Evolutionary conservation across 1,140 invertebrate species (phyloP).

Genomic region (Aplysia californica): DNA sequence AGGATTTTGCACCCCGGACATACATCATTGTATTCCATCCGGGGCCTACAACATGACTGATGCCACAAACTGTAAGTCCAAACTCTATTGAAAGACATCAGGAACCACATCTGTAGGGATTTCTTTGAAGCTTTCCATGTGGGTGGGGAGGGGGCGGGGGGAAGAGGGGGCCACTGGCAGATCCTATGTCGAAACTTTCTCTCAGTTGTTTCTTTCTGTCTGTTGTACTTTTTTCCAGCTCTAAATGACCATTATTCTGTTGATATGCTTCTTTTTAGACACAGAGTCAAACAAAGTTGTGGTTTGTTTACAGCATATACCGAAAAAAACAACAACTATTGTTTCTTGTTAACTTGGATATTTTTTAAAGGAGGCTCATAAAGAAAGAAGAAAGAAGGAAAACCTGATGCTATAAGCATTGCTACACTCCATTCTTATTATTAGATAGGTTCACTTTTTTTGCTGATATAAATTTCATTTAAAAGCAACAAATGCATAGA

Average conservation of each 20-base stretch:
- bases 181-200: background rate
- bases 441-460: too few relatives aligned
- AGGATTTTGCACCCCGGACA: slow-evolving; percentile 12
- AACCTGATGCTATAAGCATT: too few relatives aligned
- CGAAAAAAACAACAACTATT: too few relatives aligned
- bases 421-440: too few relatives aligned
- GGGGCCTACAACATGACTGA: slow-evolving; percentile 15
- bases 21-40: slow-evolving; percentile 21
- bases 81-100: background rate
- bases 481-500: too few relatives aligned
- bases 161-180: background rate
- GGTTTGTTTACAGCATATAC: background rate
- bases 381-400: too few relatives aligned
- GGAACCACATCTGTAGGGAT: background rate
- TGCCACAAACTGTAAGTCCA: background rate
- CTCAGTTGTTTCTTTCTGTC: too few relatives aligned
- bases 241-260: too few relatives aligned
- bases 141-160: background rate
- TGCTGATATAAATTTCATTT: too few relatives aligned
- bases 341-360: too few relatives aligned
- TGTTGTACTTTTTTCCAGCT: too few relatives aligned
- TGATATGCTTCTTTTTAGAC: background rate
- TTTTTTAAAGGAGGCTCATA: too few relatives aligned
- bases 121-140: background rate
- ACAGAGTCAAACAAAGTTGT: background rate